phyloP scores from a whole-genome alignment of 2,888 invertebrate genomes.

The Caenorhabditis sinica region DNA sequence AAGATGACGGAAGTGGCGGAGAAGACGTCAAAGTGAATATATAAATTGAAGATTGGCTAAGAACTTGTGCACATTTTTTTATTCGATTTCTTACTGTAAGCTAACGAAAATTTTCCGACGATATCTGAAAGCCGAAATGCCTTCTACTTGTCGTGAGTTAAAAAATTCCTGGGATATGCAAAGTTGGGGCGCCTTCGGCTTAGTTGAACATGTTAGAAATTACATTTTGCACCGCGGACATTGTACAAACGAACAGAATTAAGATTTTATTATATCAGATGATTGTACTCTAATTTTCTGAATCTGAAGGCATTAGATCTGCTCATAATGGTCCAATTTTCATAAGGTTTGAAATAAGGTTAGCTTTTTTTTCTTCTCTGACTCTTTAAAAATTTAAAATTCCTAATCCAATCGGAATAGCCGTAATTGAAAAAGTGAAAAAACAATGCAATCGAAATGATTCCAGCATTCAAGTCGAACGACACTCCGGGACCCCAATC shows the following conservation, averaged over 20 bases:
- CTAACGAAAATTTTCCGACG: constrained; percentile 23
- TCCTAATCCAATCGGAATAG: neutral
- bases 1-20: constrained; percentile 11
- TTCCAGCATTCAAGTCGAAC: constrained; percentile 47
- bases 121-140: constrained; percentile 38
- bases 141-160: constrained; percentile 58
- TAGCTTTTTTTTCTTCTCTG: too few relatives aligned
- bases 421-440: neutral
- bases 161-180: neutral
- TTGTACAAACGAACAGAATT: too few relatives aligned
- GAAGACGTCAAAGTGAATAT: neutral
- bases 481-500: constrained; percentile 19
- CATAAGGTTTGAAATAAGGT: too few relatives aligned
- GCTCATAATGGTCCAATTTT: too few relatives aligned
- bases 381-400: neutral
- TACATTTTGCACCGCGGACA: too few relatives aligned
- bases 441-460: neutral
- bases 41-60: neutral
- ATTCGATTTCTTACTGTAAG: neutral
- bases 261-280: too few relatives aligned
- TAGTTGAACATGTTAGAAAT: too few relatives aligned
- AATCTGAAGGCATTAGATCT: too few relatives aligned
- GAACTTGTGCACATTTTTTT: neutral
- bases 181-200: neutral
- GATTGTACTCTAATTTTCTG: too few relatives aligned